Percentiles rank a stretch among this genome's conserved stretches.
Evolutionary conservation across 37 sponge, comb jelly and placozoan species (phyloP).

Genomic region (Geodia barretti): DNA sequence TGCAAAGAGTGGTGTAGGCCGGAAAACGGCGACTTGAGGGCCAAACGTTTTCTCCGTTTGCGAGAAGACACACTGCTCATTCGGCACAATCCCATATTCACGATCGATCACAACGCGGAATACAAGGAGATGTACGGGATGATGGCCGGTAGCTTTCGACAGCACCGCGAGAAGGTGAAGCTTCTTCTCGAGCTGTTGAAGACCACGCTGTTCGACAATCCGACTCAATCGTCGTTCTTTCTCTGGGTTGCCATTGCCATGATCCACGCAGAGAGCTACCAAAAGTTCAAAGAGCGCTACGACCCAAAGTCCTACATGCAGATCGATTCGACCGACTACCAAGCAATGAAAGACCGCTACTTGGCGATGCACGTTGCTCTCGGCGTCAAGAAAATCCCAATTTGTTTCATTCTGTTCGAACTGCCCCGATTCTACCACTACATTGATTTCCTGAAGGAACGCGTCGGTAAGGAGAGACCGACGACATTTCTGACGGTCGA

Average conservation of each 20-base stretch:
- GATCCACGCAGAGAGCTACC: conserved; percentile 65
- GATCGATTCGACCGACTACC: conserved; percentile 43
- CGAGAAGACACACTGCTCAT: conserved; percentile 46
- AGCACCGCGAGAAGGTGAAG: conserved; percentile 29
- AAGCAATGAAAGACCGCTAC: conserved; percentile 41
- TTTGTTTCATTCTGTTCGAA: conserved; percentile 71
- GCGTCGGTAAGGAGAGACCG: conserved; percentile 8
- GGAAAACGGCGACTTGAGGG: conserved; percentile 50
- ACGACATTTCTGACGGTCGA: conserved; percentile 19
- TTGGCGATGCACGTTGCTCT: conserved; percentile 49
- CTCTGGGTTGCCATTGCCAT: conserved; percentile 63
- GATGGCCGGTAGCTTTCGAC: conserved; percentile 45
- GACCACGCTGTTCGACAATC: conserved; percentile 56
- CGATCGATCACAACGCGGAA: conserved; percentile 21
- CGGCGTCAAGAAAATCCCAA: conserved; percentile 67
- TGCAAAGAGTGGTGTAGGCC: conserved; percentile 76
- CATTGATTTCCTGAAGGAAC: conserved; percentile 39
- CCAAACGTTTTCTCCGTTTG: conserved; percentile 46
- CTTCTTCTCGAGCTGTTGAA: conserved; percentile 53
- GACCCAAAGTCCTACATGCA: conserved; percentile 37
- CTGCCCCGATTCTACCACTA: conserved; percentile 73
- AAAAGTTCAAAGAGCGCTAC: conserved; percentile 40
- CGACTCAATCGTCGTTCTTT: conserved; percentile 57
- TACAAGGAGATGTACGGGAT: conserved; percentile 73
- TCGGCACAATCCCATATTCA: conserved; percentile 30